Base-by-base conservation (phyloP, 2,888 invertebrate genomes). In the Holacanthella duospinosa region DNA sequence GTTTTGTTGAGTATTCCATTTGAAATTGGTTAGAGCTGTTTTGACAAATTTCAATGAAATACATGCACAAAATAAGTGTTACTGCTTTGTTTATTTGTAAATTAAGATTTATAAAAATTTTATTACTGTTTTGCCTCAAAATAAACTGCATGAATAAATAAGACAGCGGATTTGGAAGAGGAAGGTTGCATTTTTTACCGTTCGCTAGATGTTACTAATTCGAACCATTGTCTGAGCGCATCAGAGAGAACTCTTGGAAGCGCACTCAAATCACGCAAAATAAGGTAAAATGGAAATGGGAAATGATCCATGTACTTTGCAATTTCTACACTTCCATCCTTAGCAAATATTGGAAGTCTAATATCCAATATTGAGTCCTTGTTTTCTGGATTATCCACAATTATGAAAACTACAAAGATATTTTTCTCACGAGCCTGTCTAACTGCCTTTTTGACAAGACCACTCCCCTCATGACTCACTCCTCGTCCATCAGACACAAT, bases 211-310 rank as follows among this genome's bases (percentile, higher is more conserved):
- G 87, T 87, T 19, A 95, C 91, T 65, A 97, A 80, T 80, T 99
- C 97, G 77, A 99, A 99, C 99, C 99, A 99, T 76, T 99, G 97
- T 64, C 96, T 80, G 66, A 99, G 81, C 0, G 97, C 96, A 77
- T 99, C 96, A 73, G 96, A 92, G 29, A 99, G 80, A 1, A 95
- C 91, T 43, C 84, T 82, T 0, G 99, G 97, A 64, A 99, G 79
- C 28, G 88, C 86, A 66, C 86, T 85, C 74, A 96, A 86, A 75
- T 97, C 93, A 64, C 92, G 80, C 29, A 99, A 82, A 74, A 99
- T 88, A 58, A 99, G 83, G 78, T 99, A 99, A 81, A 93, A 97
- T 0, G 96, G 95, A 78, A 99, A 99, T 0, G 99, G 99, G 78
- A 99, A 99, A 57, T 84, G 84, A 74, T 96, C 95, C 81, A 99